Evolutionary conservation across 2,797 vertebrate species (phyloP).

Genomic region (Pantherophis vulpinus): DNA sequence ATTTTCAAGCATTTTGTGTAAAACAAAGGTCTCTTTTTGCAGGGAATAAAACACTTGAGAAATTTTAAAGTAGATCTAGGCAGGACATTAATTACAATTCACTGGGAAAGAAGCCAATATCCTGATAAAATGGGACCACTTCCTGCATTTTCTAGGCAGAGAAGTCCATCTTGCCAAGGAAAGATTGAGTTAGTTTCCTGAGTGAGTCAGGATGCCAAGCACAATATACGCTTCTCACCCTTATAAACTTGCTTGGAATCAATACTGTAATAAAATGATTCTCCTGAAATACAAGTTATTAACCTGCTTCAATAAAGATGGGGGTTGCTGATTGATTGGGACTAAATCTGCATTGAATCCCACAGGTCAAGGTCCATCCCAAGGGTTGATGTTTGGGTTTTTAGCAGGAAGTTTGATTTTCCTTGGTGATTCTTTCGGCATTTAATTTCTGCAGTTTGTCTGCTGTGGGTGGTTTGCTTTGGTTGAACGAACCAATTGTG

Average conservation of each 20-base stretch:
- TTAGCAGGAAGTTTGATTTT: neutral
- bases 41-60: neutral
- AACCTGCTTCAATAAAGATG: neutral
- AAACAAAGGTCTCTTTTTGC: neutral
- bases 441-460: neutral
- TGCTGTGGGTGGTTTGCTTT: neutral
- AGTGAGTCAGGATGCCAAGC: neutral
- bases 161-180: neutral
- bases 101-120: slow-evolving; percentile 10
- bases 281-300: neutral
- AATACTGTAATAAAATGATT: neutral
- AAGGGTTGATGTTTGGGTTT: neutral
- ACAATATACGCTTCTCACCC: neutral
- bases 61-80: neutral
- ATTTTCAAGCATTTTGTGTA: neutral
- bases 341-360: neutral
- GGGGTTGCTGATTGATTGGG: neutral
- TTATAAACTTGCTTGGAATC: neutral
- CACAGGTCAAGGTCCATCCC: neutral
- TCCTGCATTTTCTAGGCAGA: slow-evolving; percentile 30
- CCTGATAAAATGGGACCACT: neutral
- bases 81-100: slow-evolving; percentile 16
- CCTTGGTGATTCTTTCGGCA: neutral
- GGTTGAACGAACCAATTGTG: neutral
- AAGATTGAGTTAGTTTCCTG: neutral